These are phyloP conservation scores for Nomada goodeniana DNA, from an alignment of 2,888 invertebrate species.

Conservation along the genomic window DNA sequence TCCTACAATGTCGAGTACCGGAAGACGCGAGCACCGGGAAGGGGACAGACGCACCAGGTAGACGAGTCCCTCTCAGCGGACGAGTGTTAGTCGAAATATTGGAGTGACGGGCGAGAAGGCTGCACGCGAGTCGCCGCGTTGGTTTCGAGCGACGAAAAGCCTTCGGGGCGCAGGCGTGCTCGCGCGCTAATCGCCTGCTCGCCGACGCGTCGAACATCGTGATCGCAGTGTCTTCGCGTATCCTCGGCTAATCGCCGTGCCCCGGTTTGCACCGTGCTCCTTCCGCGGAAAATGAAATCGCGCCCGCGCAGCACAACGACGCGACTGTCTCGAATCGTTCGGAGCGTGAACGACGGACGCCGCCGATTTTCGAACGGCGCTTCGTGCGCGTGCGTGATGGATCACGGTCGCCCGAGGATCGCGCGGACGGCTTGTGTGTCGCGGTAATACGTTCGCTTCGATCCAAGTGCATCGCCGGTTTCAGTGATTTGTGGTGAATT, in stretches of 20 bases:
- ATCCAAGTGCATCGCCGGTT: neutral
- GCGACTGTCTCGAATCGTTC: neutral
- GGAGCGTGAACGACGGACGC: slow-evolving; percentile 23
- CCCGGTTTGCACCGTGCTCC: neutral
- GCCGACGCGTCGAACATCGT: slow-evolving; percentile 30
- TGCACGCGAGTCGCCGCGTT: slow-evolving; percentile 2
- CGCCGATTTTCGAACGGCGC: slow-evolving; percentile 41
- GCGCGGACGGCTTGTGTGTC: slow-evolving; percentile 5
- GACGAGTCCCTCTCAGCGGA: slow-evolving; percentile 38
- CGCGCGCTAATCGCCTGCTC: slow-evolving; percentile 41
- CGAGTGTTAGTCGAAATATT: slow-evolving; percentile 64
- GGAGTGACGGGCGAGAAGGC: slow-evolving; percentile 55
- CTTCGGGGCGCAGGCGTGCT: slow-evolving; percentile 25
- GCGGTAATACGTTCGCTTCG: neutral
- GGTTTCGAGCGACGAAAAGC: slow-evolving; percentile 9
- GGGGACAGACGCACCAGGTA: slow-evolving; percentile 36
- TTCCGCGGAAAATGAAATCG: neutral
- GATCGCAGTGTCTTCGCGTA: slow-evolving; percentile 41
- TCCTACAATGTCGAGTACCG: slow-evolving; percentile 50
- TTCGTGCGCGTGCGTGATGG: slow-evolving; percentile 44
- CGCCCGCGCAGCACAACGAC: neutral
- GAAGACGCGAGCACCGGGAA: slow-evolving; percentile 40
- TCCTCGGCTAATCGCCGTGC: slow-evolving; percentile 36
- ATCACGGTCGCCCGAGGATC: neutral
- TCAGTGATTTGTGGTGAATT: neutral